Evolutionary conservation across 2,888 invertebrate genomes (phyloP), one percentile per base, ranked within the genome.

Genomic region (Diaphora mendica): DNA sequence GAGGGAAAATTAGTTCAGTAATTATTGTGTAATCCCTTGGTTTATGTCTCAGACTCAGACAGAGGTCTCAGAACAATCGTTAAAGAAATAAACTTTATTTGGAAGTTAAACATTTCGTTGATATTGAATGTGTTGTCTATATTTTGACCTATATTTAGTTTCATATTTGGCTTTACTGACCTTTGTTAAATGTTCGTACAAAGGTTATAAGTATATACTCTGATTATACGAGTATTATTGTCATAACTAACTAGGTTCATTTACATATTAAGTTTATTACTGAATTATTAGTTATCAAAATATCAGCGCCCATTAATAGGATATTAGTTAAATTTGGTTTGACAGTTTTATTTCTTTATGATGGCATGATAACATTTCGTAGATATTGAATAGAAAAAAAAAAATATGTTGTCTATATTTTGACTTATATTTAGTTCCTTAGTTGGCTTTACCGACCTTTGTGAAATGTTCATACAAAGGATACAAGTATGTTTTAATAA

Each of bases 1-100:
- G 80, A 83, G 85, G 79, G 82, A 79, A 85, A 85, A 84, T 84
- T 84, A 84, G 84, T 85, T 84, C 84, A 85, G 84, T 84, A 84
- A 84, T 84, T 84, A 84, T 80, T 80, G 82, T 82, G 76, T 84
- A 82, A 85, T 85, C 82, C 80, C 74, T 72, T 77, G 79, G 82
- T 82, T 84, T 84, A 78, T 81, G 85, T 78, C 73, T 79, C 65
- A 82, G 72, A 74, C 72, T 78, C 68, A 82, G 73, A 75, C 73
- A 69, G 70, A 75, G 79, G 77, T 83, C 80, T 75, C 76, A 76
- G 68, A 78, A 79, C 82, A 77, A 81, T 78, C 68, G 74, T 70
- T 69, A 69, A 67, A 73, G 67, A 74, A 83, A 85, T 85, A 79
- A 77, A 74, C 72, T 77, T 77, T 74, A 77, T 78, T 84, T 72